Conservation (phyloP, 2,113 vertebrate genomes). For the Aramus guarauna region DNA sequence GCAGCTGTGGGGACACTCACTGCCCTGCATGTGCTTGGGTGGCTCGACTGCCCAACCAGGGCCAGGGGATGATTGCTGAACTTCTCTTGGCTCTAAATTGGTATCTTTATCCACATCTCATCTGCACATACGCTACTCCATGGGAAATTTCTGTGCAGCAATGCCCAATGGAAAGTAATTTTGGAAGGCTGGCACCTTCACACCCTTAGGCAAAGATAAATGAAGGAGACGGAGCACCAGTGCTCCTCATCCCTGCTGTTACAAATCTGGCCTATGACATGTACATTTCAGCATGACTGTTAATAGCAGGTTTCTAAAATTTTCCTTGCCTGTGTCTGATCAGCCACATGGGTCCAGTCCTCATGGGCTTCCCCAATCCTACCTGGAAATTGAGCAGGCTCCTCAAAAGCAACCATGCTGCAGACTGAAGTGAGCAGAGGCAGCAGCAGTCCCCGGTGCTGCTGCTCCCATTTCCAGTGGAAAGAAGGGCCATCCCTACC, state of each 20-base stretch:
- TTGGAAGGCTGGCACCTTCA: neutral
- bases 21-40: too few species aligned
- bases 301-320: neutral
- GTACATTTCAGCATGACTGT: fast-evolving
- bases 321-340: neutral
- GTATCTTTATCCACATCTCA: neutral
- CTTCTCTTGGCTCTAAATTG: neutral
- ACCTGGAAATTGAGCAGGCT: neutral
- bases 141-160: neutral
- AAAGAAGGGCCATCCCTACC: neutral
- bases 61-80: fast-evolving
- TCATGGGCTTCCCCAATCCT: fast-evolving
- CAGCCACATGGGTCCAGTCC: fast-evolving
- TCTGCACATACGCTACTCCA: neutral
- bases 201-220: neutral
- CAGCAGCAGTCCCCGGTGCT: fast-evolving
- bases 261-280: fast-evolving
- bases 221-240: neutral
- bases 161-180: neutral
- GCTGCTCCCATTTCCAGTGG: neutral
- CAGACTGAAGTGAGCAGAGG: neutral
- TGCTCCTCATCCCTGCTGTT: neutral
- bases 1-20: too few species aligned
- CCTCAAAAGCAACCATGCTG: fast-evolving
- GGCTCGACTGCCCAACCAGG: fast-evolving